Evolutionary conservation across 1,140 invertebrate genomes (phyloP).

Genomic region (Bacillus rossius): DNA sequence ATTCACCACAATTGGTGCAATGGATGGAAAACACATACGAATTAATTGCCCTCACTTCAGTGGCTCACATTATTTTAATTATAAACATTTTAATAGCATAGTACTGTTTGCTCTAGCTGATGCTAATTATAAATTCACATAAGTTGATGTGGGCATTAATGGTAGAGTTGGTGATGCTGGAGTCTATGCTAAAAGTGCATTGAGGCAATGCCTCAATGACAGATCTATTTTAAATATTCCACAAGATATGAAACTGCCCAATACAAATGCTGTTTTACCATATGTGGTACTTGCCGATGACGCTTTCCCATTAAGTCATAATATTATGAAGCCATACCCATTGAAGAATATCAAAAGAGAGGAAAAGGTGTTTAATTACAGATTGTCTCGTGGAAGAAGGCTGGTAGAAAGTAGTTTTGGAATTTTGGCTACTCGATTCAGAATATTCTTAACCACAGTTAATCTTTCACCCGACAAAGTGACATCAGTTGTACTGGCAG

Average conservation of each 20-base stretch:
- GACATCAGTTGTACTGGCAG: background rate
- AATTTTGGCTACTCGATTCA: background rate
- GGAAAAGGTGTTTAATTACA: too few relatives aligned
- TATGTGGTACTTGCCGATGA: too few relatives aligned
- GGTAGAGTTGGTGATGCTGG: constrained; percentile 28
- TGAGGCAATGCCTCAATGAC: background rate
- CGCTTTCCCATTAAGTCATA: too few relatives aligned
- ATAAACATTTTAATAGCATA: constrained; percentile 30
- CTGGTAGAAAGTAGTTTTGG: constrained; percentile 6
- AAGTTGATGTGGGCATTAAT: constrained; percentile 28
- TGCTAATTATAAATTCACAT: constrained; percentile 28
- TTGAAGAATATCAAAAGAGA: too few relatives aligned
- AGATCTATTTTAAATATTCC: too few relatives aligned
- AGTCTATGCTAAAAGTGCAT: constrained; percentile 10
- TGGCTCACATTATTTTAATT: constrained; percentile 31
- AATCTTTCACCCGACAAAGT: background rate
- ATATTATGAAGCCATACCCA: too few relatives aligned
- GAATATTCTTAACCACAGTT: constrained; percentile 4
- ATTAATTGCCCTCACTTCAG: constrained; percentile 23
- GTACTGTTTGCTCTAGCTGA: constrained; percentile 33
- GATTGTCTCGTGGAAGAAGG: constrained; percentile 1
- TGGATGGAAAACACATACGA: constrained; percentile 30
- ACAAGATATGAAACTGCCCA: too few relatives aligned
- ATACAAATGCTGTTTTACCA: too few relatives aligned
- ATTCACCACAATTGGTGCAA: constrained; percentile 24